These are phyloP conservation scores for Sterna hirundo DNA, from an alignment of 2,113 vertebrate species.

Conservation along the genomic window DNA sequence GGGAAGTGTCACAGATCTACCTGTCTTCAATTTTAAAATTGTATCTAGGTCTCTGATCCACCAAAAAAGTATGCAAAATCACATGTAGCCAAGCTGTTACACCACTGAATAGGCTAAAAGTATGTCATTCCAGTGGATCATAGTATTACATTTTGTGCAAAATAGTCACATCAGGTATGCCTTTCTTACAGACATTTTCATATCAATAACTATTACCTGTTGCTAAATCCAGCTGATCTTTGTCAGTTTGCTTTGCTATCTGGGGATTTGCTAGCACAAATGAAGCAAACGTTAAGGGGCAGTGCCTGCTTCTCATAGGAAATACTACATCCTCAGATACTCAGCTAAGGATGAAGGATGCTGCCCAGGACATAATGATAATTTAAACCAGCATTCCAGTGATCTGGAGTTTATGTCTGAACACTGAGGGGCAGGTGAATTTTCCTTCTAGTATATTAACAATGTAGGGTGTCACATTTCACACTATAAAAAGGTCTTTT, in stretches of 20 bases:
- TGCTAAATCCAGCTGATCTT: slow-evolving; percentile 2
- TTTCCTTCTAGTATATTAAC: neutral
- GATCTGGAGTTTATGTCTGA: neutral
- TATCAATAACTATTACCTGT: neutral
- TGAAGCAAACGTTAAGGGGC: neutral
- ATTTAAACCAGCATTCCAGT: neutral
- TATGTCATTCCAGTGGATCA: accelerated
- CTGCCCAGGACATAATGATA: neutral
- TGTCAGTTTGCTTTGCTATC: neutral
- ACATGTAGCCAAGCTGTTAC: neutral
- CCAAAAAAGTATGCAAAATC: neutral
- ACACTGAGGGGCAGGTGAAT: neutral
- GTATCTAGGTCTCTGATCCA: neutral
- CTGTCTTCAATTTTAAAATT: neutral
- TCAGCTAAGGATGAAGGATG: neutral
- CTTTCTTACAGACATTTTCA: neutral
- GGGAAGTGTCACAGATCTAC: neutral
- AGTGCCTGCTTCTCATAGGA: neutral
- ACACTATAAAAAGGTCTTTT: neutral
- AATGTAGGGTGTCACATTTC: neutral
- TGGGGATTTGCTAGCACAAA: neutral
- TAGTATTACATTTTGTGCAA: neutral
- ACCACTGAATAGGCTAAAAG: neutral
- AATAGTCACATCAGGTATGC: neutral
- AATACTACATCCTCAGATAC: neutral